Conservation (phyloP, 1,140 invertebrate genomes). For the Fopius arisanus region DNA sequence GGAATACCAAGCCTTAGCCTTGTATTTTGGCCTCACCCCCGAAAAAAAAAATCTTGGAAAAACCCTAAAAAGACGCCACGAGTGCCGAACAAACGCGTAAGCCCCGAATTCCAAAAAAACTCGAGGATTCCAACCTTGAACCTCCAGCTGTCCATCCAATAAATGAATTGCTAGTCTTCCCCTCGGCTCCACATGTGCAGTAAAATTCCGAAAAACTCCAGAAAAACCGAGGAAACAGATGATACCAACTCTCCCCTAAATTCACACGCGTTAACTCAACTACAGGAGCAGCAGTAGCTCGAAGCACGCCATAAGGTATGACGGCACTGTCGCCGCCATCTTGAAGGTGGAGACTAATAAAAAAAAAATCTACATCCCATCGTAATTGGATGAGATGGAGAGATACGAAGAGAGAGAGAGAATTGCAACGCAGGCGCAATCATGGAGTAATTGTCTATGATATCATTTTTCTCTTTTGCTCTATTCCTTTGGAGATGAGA, state of each 20-base stretch:
- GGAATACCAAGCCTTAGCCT: too few species aligned
- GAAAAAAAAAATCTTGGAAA: background rate
- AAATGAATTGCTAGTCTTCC: background rate
- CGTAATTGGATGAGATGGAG: background rate
- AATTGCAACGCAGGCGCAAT: conserved; percentile 45
- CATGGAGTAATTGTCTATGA: conserved; percentile 13
- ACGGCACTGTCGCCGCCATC: conserved; percentile 53
- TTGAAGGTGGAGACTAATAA: conserved; percentile 44
- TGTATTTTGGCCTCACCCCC: too few species aligned
- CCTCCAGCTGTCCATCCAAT: background rate
- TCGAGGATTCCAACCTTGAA: conserved; percentile 19
- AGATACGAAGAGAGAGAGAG: background rate
- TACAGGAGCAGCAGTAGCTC: background rate
- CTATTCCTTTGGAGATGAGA: background rate
- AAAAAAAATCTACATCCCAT: background rate
- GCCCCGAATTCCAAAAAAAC: background rate
- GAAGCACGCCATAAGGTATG: conserved; percentile 47
- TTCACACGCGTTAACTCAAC: background rate
- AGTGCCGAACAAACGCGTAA: background rate
- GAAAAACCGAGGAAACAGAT: background rate
- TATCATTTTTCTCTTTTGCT: background rate
- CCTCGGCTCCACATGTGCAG: background rate
- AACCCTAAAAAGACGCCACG: background rate
- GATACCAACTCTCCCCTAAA: background rate
- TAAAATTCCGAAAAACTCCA: background rate